Base-by-base conservation (phyloP, 1,140 invertebrate species). In the Temnothorax nylanderi region DNA sequence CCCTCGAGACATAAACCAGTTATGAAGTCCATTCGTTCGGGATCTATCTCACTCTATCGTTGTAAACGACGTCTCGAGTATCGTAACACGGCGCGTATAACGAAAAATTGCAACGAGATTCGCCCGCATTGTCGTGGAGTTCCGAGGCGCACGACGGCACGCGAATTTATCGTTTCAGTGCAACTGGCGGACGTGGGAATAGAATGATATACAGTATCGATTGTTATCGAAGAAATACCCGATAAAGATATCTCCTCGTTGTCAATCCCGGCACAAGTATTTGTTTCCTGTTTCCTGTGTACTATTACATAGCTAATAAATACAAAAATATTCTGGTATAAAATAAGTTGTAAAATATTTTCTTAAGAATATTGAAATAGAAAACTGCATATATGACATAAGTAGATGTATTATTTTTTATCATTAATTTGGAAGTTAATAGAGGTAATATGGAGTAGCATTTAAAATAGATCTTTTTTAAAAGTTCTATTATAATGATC, bases 171-270 rank as follows among this genome's bases (percentile, higher is more conserved):
- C 49, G 82, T 85, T 78, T 44, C 34, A 41, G 18, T 65, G 60
- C 74, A 76, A 51, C 58, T 65, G 60, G 74, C 82, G 21, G 34
- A 67, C 82, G 21, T 85, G 75, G 47, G 58, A 78, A 85, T 85
- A 85, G 75, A 78, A 67, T 85, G 74, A 84, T 84, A 84, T 84
- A 60, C 54, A 84, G 69, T 84, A 84, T 75, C 69, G 80, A 84
- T 84, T 84, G 69, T 84, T 84, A 84, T 84, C 80, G 69, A 84
- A 47, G 69, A 47, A 74, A 58, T 60, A 75, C 7, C 11, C 67
- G 37, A 82, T 75, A 75, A 84, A 84, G 80, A 84, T 75, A 41
- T 84, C 67, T 62, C n/a, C 41, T 49, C 54, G 41, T 81, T 81
- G 67, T 54, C 51, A 84, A 84, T 26, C 0, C 18, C 56, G 56